Base-by-base conservation (phyloP, 1,140 invertebrate species). In the Trachymyrmex septentrionalis region DNA sequence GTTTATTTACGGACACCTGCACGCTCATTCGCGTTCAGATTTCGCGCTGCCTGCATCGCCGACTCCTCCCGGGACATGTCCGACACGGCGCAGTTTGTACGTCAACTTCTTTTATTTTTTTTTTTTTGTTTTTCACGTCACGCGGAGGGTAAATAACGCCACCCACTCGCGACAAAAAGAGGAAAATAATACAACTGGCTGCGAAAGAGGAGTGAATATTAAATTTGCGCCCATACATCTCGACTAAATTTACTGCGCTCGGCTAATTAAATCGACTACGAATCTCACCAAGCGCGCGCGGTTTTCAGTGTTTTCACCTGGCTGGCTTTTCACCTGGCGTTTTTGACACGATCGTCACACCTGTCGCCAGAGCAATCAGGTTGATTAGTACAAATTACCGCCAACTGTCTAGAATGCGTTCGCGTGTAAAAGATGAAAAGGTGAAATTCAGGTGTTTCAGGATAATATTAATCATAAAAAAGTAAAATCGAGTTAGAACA, bases 1-100 rank as follows among this genome's bases (percentile, higher is more conserved):
- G 89, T 93, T 92, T 92, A 93, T 93, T 92, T 91, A 93, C 92
- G 91, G 91, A 92, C 91, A 93, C 89, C 90, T 93, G 88, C 90
- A 78, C 90, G 77, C 82, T 81, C 87, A 78, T 90, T 88, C 89
- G 88, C 48, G 88, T 86, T 86, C 84, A 80, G 90, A 90, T 90
- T 90, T 91, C 72, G 64, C 88, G 34, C 67, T 34, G 57, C 59
- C 27, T 69, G 80, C 76, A 55, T 85, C 82, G 16, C 21, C 82
- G 64, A 16, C 44, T 38, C 14, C 67, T 50, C 84, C 30, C 72
- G 84, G 71, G 63, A 87, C 80, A 66, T 21, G 71, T 84, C 80
- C 80, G 59, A 82, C 86, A 55, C 27, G 50, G 44, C 19, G 71
- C 86, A 72, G 61, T 87, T 76, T 89, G 76, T 87, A 75, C 82